Base-by-base conservation (phyloP, 2,797 vertebrate genomes). In the Anomalospiza imberbis region DNA sequence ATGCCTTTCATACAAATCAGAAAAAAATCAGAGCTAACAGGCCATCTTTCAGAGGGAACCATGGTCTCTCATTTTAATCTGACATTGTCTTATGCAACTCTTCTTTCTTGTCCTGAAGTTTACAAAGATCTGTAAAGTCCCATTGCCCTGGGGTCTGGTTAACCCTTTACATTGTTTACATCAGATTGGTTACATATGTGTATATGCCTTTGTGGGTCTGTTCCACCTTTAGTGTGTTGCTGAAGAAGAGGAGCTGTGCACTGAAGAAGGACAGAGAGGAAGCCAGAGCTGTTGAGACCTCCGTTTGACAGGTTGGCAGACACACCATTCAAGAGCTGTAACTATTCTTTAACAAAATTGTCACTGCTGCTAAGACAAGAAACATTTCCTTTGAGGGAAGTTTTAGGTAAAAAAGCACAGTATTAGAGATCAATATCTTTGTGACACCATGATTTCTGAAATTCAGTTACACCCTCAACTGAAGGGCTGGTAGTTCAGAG, bases 61-160 rank as follows among this genome's bases (percentile, higher is more conserved):
- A 7, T 10, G 1, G 13, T 31, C 32, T 71, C 34, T 63, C 38
- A n/a, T 58, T 92, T 71, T 38, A 74, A 58, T 54, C 3, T 48
- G 53, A n/a, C 13, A 26, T 25, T 0, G 0, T 44, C 66, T 81
- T 38, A 68, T 20, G 24, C 48, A 78, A 58, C 26, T 40, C 7
- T 45, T 58, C 32, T n/a, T 80, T 25, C 29, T 71, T 28, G 19
- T 44, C 44, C 40, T 57, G 36, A 42, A 31, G 25, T 48, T 88
- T 63, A 38, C 24, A 17, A 71, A 63, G 21, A 63, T n/a, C 40
- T 70, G 21, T 47, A 74, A 71, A 36, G 17, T 12, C 53, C 29
- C 17, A 2, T 48, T 77, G 28, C 9, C 26, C 12, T 13, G 57
- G 47, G 7, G 6, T 54, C n/a, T 62, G 32, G 28, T 38, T 67